Evolutionary conservation across 2,888 invertebrate genomes (phyloP).

Genomic region (Melanchra persicariae): DNA sequence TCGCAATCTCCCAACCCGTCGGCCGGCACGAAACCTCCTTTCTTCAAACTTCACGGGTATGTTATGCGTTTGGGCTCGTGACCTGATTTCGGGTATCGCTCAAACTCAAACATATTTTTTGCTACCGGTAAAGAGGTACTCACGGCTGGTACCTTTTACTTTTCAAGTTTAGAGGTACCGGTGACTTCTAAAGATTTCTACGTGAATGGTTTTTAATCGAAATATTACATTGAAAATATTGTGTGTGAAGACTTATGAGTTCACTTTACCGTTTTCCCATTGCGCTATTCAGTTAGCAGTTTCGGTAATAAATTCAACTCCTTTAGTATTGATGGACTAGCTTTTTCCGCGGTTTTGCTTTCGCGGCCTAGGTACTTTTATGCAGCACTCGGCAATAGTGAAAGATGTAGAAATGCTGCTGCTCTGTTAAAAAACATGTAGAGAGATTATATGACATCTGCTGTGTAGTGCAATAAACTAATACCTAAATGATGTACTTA

Average conservation of each 20-base stretch:
- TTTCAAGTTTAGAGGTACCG: constrained; percentile 19
- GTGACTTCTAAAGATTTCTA: constrained; percentile 17
- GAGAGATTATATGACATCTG: too few species aligned
- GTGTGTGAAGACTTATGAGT: not conserved
- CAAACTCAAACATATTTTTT: constrained; percentile 63
- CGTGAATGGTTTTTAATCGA: constrained; percentile 5
- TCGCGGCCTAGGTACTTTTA: too few species aligned
- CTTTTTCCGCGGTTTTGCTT: not conserved
- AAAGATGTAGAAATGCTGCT: too few species aligned
- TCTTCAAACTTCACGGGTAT: constrained; percentile 66
- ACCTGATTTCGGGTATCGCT: constrained; percentile 69
- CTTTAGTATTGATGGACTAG: not conserved
- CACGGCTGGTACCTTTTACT: constrained; percentile 14
- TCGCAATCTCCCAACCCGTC: constrained; percentile 66
- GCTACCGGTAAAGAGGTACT: constrained; percentile 41
- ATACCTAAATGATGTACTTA: too few species aligned
- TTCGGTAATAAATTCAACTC: constrained; percentile 1
- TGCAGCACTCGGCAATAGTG: too few species aligned
- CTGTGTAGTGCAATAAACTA: too few species aligned
- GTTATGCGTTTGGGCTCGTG: constrained; percentile 73
- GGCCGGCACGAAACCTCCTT: constrained; percentile 62
- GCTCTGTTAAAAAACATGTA: too few species aligned
- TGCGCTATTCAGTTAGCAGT: not conserved
- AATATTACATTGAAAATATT: not conserved
- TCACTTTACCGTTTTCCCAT: too few species aligned